A percentile compares a stretch with the other conserved stretches of the same genome.
Conservation (phyloP, 2,888 invertebrate species). For the Troglohyphantes excavatus region DNA sequence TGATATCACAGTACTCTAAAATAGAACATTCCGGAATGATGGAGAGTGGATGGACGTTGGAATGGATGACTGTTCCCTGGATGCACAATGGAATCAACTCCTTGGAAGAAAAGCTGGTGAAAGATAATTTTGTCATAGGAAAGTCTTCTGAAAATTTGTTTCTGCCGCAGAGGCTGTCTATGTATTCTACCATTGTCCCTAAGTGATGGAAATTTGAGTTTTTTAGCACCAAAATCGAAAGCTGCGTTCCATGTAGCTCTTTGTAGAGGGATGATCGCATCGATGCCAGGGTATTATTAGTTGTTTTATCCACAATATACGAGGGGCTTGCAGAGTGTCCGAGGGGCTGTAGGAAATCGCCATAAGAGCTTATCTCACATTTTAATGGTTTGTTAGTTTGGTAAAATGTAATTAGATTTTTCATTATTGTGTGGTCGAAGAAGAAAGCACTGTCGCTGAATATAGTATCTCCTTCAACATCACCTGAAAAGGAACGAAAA, state of each 20-base stretch:
- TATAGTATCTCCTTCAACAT: conserved; percentile 80
- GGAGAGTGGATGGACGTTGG: conserved; percentile 80
- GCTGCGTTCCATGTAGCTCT: conserved; percentile 81
- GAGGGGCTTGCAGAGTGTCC: conserved; percentile 81
- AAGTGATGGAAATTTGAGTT: conserved; percentile 83
- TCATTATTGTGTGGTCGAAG: conserved; percentile 82
- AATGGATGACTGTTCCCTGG: conserved; percentile 81
- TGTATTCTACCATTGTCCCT: conserved; percentile 83
- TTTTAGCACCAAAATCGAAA: conserved; percentile 82
- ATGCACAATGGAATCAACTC: conserved; percentile 1
- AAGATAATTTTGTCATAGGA: conserved; percentile 28
- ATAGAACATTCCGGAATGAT: conserved; percentile 80
- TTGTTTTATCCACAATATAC: conserved; percentile 81
- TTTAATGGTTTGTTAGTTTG: conserved; percentile 81
- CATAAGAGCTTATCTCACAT: conserved; percentile 84
- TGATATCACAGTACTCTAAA: conserved; percentile 83
- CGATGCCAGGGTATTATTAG: conserved; percentile 81
- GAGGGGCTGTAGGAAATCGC: conserved; percentile 83
- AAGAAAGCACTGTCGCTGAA: conserved; percentile 84
- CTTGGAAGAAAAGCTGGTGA: conserved; percentile 28
- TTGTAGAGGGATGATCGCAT: conserved; percentile 81
- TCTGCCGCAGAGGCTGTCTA: conserved; percentile 79
- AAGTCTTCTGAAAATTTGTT: conserved; percentile 67
- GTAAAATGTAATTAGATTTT: conserved; percentile 82
- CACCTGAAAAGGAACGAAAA: conserved; percentile 22